Evolutionary conservation across 2,888 invertebrate species (phyloP).

Genomic region (Drosophila ochracea): DNA sequence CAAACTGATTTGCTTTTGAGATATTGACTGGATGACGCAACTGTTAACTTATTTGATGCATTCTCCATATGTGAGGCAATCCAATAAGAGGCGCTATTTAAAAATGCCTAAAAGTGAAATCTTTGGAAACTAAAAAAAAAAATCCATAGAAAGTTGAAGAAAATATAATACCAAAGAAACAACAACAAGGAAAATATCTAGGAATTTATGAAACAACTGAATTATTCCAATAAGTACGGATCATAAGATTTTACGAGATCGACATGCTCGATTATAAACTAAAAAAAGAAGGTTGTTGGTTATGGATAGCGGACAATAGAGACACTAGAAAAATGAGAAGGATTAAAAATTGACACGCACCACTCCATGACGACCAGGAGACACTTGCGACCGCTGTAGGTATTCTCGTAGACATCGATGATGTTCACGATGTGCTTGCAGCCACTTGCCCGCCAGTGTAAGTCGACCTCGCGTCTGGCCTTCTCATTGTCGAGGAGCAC

Average conservation of each 20-base stretch:
- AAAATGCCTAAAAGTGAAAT: background rate
- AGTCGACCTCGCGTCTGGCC: constrained; percentile 96
- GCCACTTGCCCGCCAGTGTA: constrained; percentile 96
- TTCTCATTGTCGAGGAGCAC: constrained; percentile 96
- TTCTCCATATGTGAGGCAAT: background rate
- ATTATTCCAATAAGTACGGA: background rate
- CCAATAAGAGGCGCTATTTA: background rate
- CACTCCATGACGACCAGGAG: constrained; percentile 99
- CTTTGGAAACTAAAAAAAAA: background rate
- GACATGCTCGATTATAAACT: background rate
- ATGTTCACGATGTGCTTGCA: constrained; percentile 97
- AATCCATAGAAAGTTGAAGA: background rate
- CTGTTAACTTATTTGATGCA: background rate
- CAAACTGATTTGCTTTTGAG: background rate
- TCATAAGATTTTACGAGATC: background rate
- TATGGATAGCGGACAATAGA: background rate
- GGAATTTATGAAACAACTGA: background rate
- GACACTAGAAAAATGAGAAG: background rate
- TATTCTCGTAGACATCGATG: constrained; percentile 97
- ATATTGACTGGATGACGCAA: background rate
- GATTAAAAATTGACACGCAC: constrained; percentile 85
- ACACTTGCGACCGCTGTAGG: constrained; percentile 96
- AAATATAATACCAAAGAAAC: background rate
- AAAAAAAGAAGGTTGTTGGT: background rate
- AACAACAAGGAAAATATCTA: background rate